These are phyloP conservation scores for Octopus sinensis DNA, from an alignment of 1,140 invertebrate species.

Conservation along the genomic window DNA sequence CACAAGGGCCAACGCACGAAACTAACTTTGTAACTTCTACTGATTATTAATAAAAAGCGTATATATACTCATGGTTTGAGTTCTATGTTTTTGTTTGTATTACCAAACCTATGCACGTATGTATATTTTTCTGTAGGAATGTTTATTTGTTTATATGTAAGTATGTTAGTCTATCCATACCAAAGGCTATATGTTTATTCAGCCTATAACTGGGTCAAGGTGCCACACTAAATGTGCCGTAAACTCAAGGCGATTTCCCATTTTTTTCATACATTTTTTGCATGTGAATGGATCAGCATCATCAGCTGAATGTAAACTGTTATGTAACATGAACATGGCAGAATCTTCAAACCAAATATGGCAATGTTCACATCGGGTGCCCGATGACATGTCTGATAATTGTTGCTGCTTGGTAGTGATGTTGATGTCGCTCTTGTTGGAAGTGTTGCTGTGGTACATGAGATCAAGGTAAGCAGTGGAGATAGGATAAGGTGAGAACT, in stretches of 20 bases:
- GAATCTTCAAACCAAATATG: slow-evolving; percentile 48
- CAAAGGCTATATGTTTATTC: neutral
- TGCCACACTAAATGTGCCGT: slow-evolving; percentile 71
- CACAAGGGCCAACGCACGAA: no score
- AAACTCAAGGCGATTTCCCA: slow-evolving; percentile 53
- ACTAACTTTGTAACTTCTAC: no score
- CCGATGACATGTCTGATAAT: neutral
- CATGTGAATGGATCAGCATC: slow-evolving; percentile 20
- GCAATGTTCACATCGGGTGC: slow-evolving; percentile 39
- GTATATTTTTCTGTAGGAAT: no score
- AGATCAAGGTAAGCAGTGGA: neutral
- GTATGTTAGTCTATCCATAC: no score
- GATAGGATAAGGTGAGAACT: neutral
- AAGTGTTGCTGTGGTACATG: neutral
- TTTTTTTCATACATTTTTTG: slow-evolving; percentile 5
- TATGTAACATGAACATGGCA: slow-evolving; percentile 45
- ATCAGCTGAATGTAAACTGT: slow-evolving; percentile 42
- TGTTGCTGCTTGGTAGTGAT: no score
- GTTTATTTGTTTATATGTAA: no score
- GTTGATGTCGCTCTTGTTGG: no score
- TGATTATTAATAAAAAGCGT: no score
- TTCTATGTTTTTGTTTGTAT: no score
- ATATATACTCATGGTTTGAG: no score
- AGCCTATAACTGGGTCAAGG: slow-evolving; percentile 58
- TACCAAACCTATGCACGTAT: no score